Evolutionary conservation across 2,888 invertebrate species (phyloP), one percentile per base, ranked within the genome.

Genomic region (Archips crataeganus): DNA sequence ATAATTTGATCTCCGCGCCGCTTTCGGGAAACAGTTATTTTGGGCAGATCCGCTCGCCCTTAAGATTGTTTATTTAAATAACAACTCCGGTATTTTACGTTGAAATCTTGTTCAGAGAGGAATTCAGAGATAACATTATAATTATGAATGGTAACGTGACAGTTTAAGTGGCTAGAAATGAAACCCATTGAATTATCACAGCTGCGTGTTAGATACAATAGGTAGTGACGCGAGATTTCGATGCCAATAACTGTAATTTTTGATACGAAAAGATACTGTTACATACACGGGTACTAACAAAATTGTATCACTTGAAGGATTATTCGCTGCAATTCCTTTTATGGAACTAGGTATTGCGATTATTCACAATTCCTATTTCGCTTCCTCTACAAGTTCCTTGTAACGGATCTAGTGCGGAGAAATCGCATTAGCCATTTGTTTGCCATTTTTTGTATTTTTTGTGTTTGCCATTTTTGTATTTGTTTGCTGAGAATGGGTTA

Each of bases 1-100:
- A 72, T 51, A 66, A 54, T 45, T 67, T 57, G 45, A 68, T 61
- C 71, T 61, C 32, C 23, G 62, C 36, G 34, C 39, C 32, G 68
- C 62, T 73, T 73, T 49, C 68, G 73, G 73, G 72, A 73, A 73
- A 63, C 63, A 59, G 63, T 49, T 73, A 73, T 73, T 73, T 73
- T 64, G 1, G 63, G 68, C 62, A 60, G 72, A 73, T 73, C 68
- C 73, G 73, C 47, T 63, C 65, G 49, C 65, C 68, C 68, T 69
- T 64, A 64, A 39, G 68, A 42, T 65, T 73, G 73, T 73, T 73
- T 73, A 73, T 69, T 69, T 68, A 57, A 73, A 69, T 59, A 73
- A 68, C 59, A 67, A 62, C 72, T 72, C 42, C 54, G 59, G 59
- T 39, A 49, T 64, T 59, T 63, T 49, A 47, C 59, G 68, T 69